Evolutionary conservation across 2,113 vertebrate genomes (phyloP).

Genomic region (Lycaon pictus): DNA sequence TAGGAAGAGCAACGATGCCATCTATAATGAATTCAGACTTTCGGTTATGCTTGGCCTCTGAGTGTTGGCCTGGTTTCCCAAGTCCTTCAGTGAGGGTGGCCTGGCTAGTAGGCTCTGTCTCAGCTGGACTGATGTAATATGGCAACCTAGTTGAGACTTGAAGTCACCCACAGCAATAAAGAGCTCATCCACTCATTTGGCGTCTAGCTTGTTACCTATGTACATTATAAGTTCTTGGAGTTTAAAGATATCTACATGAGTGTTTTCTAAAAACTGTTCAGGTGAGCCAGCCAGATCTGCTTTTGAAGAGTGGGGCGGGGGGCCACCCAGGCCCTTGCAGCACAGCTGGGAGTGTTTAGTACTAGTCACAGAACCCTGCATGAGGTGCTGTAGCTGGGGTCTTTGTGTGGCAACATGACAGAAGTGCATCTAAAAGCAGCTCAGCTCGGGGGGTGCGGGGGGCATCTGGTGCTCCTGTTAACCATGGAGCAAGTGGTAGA

Average conservation of each 20-base stretch:
- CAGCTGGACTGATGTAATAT: neutral
- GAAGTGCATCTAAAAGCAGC: neutral
- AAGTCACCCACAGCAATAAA: neutral
- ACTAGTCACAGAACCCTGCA: neutral
- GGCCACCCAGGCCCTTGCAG: neutral
- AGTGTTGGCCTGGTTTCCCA: neutral
- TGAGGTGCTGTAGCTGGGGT: neutral
- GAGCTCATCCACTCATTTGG: neutral
- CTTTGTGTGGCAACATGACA: neutral
- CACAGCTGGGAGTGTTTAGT: neutral
- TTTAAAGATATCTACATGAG: neutral
- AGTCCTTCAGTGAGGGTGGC: neutral
- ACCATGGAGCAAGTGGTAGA: neutral
- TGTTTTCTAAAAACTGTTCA: neutral
- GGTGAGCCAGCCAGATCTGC: neutral
- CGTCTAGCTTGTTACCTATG: neutral
- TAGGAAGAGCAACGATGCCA: neutral
- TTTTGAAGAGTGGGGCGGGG: neutral
- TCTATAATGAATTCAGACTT: fast-evolving
- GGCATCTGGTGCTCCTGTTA: neutral
- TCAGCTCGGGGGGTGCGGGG: neutral
- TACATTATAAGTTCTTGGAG: neutral
- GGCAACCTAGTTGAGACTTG: neutral
- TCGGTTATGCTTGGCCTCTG: fast-evolving
- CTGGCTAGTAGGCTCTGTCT: neutral